Base-by-base conservation (phyloP, 2,113 vertebrate genomes). In the Lepus europaeus region DNA sequence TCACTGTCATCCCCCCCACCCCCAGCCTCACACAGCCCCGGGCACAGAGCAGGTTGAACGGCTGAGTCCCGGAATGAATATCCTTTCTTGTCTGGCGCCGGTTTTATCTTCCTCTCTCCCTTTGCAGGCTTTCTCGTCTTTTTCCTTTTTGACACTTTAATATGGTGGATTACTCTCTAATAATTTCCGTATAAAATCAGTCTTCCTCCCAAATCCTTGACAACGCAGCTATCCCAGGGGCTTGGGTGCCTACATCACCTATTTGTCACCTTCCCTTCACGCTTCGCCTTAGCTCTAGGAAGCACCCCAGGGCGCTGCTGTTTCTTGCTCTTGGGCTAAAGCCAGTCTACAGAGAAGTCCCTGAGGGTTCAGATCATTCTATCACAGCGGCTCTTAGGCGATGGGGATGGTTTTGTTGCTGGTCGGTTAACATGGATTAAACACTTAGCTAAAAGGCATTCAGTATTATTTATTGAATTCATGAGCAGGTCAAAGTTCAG, bases 291-390 rank as follows among this genome's bases (percentile, higher is more conserved):
- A 20, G 64, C 49, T 64, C 8, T 72, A n/a, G 78, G 73, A 85
- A 87, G 45, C 0, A 36, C 39, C 31, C n/a, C 10, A 1, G 9
- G 31, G 14, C 1, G 4, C 81, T 69, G 63, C 59, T 12, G 31
- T 39, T 61, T 80, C 90, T 72, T n/a, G 72, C 5, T 31, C 39
- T 66, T 45, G 22, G 61, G 39, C 36, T 59, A n/a, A 51, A 72
- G 90, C 23, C 53, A 77, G 31, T 72, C 77, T 92, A 29, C 63
- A 89, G 72, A 91, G 80, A 94, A 51, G n/a, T 76, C 66, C 79
- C 36, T 25, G 61, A 56, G 59, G 63, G 53, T 45, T 84, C 39
- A 4, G 79, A 87, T 86, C 36, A 39, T 39, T 69, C 10, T 25
- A 63, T n/a, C 19, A 63, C 31, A 66, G 45, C 0, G 66, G 25